Percentiles rank a stretch among this genome's conserved stretches.
These are phyloP conservation scores for Apamea monoglypha DNA, from an alignment of 2,888 invertebrate genomes.

Conservation along the genomic window DNA sequence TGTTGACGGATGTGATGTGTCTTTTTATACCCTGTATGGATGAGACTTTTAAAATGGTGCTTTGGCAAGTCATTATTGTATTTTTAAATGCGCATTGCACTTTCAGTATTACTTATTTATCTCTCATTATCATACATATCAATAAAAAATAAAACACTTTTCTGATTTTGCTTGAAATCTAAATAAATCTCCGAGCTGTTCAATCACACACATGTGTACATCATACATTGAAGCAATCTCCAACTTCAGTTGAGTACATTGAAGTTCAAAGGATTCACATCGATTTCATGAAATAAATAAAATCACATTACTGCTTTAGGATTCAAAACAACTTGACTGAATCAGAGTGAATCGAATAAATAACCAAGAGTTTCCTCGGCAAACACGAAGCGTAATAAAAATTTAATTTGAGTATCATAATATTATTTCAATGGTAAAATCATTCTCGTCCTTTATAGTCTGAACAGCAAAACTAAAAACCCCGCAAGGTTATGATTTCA, in stretches of 20 bases:
- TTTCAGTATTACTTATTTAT: conserved; percentile 32
- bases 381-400: background rate
- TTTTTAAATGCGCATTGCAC: background rate
- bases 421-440: conserved; percentile 5
- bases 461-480: background rate
- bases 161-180: background rate
- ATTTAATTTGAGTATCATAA: background rate
- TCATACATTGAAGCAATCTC: background rate
- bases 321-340: background rate
- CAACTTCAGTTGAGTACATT: background rate
- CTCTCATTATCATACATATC: background rate
- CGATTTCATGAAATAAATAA: conserved; percentile 10
- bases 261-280: conserved; percentile 18
- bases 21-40: background rate
- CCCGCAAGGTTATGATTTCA: background rate
- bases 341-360: background rate
- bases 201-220: too few relatives aligned
- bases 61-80: background rate
- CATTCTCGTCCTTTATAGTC: background rate
- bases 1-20: background rate
- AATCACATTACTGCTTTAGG: background rate
- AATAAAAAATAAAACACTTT: conserved; percentile 14
- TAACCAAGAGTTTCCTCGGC: background rate
- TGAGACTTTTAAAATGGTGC: background rate
- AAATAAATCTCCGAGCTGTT: conserved; percentile 8